phyloP scores from a whole-genome alignment of 2,113 vertebrate species.

The Struthio camelus region DNA sequence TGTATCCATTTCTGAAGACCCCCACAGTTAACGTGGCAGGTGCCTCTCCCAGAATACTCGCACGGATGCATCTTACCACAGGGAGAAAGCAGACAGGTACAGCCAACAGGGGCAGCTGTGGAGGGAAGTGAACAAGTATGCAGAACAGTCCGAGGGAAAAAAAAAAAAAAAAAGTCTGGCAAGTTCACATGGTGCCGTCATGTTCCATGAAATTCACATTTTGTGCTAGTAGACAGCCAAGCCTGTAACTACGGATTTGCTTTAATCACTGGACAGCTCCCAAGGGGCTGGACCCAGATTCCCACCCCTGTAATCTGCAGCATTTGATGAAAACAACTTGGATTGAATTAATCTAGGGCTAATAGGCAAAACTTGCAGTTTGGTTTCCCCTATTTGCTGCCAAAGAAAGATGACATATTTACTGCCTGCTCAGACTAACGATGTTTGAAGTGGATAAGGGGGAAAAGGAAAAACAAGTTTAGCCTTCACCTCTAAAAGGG shows the following conservation, averaged over 20 bases:
- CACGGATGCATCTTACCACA: constrained; percentile 26
- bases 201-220: constrained; percentile 64
- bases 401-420: constrained; percentile 67
- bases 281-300: constrained; percentile 61
- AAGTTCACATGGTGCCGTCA: constrained; percentile 42
- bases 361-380: constrained; percentile 48
- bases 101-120: constrained; percentile 40
- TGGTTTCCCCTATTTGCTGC: constrained; percentile 43
- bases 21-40: neutral
- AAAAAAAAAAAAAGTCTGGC: constrained; percentile 45
- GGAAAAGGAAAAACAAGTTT: constrained; percentile 63
- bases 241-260: constrained; percentile 63
- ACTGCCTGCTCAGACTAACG: constrained; percentile 52
- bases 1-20: constrained; percentile 22
- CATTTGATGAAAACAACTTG: constrained; percentile 76
- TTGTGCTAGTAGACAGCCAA: constrained; percentile 69
- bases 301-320: constrained; percentile 69
- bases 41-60: constrained; percentile 7
- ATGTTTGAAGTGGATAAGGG: constrained; percentile 55
- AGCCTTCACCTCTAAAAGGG: constrained; percentile 56
- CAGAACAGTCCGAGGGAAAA: constrained; percentile 21
- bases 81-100: constrained; percentile 38
- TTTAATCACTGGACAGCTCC: constrained; percentile 76
- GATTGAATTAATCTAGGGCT: constrained; percentile 70
- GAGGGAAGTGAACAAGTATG: neutral